phyloP scores from a whole-genome alignment of 2,797 vertebrate species.

The Premnoplex brunnescens region DNA sequence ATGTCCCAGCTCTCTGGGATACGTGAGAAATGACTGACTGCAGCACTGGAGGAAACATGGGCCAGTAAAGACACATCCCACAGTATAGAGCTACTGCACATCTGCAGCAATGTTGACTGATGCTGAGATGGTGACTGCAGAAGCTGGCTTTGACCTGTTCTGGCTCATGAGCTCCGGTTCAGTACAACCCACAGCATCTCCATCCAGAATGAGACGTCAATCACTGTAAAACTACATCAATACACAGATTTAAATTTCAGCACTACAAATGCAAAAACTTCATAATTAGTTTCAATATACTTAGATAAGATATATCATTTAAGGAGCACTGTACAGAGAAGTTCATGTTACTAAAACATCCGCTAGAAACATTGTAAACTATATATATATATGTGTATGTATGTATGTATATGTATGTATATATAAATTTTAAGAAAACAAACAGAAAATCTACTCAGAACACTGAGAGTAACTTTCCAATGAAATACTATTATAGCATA shows the following conservation, averaged over 20 bases:
- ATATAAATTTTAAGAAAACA: neutral
- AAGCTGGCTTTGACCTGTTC: neutral
- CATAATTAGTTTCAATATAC: neutral
- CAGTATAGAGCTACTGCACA: rapidly evolving
- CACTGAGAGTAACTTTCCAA: neutral
- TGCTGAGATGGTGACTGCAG: neutral
- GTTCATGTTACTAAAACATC: neutral
- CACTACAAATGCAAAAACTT: neutral
- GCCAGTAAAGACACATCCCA: neutral
- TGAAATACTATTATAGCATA: neutral
- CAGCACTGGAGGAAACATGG: neutral
- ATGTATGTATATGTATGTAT: no score
- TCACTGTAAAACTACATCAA: neutral
- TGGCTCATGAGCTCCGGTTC: neutral
- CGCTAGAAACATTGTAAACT: neutral
- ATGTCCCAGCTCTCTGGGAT: neutral
- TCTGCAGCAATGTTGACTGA: rapidly evolving
- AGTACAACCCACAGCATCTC: neutral
- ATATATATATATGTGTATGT: neutral
- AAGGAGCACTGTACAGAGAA: neutral
- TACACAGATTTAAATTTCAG: neutral
- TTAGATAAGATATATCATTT: neutral
- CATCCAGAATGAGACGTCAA: neutral
- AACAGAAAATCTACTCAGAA: neutral
- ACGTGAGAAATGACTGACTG: neutral